Evolutionary conservation across 2,797 vertebrate species (phyloP), one percentile per base, ranked within the genome.

Genomic region (Schizopygopsis malacanthus): DNA sequence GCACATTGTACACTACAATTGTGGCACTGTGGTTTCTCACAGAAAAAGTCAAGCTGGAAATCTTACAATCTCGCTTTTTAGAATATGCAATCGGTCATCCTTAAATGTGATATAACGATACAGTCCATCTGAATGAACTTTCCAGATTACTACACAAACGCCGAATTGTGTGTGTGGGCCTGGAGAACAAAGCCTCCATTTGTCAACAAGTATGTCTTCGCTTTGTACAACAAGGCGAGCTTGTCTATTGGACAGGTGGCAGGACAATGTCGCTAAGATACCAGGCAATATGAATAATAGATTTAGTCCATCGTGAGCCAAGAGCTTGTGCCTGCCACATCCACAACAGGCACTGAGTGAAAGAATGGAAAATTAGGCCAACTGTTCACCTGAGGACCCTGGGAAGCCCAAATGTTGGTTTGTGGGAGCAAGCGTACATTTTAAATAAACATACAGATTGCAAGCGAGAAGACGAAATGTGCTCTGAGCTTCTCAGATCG

Each of bases 211-310:
- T 95, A 96, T 96, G 96, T 88, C 96, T 97, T 97, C 96, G 95
- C 96, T 96, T 95, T 95, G 95, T 96, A 97, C 95, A 97, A 97
- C 97, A 97, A 97, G 96, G 96, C 96, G 95, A 95, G 96, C 96
- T 97, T 97, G 96, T 97, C 95, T 96, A 95, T 95, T 96, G 96
- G 97, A 97, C 97, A 97, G 97, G 97, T 97, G 97, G 97, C 95
- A 95, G 96, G 97, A 97, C 96, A 96, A 87, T 97, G 97, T 96
- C 97, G 96, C 96, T 96, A 96, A 96, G 97, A 97, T 96, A 97
- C 96, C 95, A 96, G 96, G 96, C 96, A 95, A 96, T 97, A 97
- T 97, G 97, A 98, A 97, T 97, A 97, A 97, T 97, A 97, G 96
- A 97, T 97, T 97, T 95, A 96, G 95, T 94, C 95, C 95, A 94